A percentile compares a stretch with the other conserved stretches of the same genome.
Evolutionary conservation across 1,140 invertebrate species (phyloP).

Genomic region (Oreohelix idahoensis): DNA sequence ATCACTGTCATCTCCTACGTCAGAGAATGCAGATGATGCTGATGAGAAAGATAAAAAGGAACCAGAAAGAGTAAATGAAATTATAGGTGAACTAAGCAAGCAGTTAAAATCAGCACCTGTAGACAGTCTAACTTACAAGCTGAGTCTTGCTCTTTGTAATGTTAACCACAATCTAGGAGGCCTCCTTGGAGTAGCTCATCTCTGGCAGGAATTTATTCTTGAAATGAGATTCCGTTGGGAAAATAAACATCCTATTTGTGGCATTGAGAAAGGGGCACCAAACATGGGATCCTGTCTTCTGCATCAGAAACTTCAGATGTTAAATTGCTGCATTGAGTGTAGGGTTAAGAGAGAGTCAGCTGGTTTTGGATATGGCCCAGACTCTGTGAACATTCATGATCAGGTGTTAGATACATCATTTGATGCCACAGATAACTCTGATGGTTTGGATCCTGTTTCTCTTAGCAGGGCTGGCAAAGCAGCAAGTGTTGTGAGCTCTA

Average conservation of each 20-base stretch:
- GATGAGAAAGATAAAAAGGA: slow-evolving; percentile 36
- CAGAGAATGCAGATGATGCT: slow-evolving; percentile 5
- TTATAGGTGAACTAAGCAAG: slow-evolving; percentile 60
- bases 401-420: neutral
- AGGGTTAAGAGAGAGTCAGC: slow-evolving; percentile 75
- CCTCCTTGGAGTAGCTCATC: slow-evolving; percentile 84
- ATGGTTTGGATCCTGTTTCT: neutral
- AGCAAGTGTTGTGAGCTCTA: slow-evolving; percentile 52
- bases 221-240: slow-evolving; percentile 94
- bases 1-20: slow-evolving; percentile 1
- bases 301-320: slow-evolving; percentile 93
- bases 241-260: slow-evolving; percentile 83
- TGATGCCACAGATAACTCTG: neutral
- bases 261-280: slow-evolving; percentile 81
- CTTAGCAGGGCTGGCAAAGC: neutral
- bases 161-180: slow-evolving; percentile 87
- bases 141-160: slow-evolving; percentile 86
- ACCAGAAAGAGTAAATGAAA: slow-evolving; percentile 35
- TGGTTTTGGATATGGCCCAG: slow-evolving; percentile 46
- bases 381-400: slow-evolving; percentile 30
- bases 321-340: slow-evolving; percentile 94
- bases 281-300: slow-evolving; percentile 89
- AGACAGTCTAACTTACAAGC: slow-evolving; percentile 86
- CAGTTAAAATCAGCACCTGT: slow-evolving; percentile 82
- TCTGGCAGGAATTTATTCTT: slow-evolving; percentile 93